Conservation (phyloP, 37 sponge, comb jelly and placozoan species). For the Spongia lamella region DNA sequence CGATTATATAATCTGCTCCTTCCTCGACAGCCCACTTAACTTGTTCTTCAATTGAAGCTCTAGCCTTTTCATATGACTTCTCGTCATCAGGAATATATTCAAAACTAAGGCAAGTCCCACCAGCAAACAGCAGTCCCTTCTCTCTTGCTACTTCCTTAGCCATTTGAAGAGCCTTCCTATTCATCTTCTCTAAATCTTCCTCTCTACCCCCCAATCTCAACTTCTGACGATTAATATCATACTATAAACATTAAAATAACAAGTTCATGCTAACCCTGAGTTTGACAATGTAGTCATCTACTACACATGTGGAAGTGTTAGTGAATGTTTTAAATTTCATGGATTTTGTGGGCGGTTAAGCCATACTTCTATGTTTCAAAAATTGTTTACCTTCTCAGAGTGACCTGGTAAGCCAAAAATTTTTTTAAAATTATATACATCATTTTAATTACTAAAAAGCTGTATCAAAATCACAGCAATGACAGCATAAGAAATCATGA, state of each 20-base stretch:
- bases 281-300: too few species aligned
- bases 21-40: slow-evolving; percentile 56
- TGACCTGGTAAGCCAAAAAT: too few species aligned
- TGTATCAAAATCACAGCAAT: too few species aligned
- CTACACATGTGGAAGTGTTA: too few species aligned
- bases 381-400: too few species aligned
- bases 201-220: slow-evolving; percentile 43
- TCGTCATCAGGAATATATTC: neutral
- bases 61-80: slow-evolving; percentile 10
- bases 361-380: too few species aligned
- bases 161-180: slow-evolving; percentile 44
- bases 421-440: too few species aligned
- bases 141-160: slow-evolving; percentile 58
- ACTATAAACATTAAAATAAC: slow-evolving; percentile 36
- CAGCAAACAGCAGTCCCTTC: slow-evolving; percentile 49
- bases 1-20: slow-evolving; percentile 12
- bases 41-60: slow-evolving; percentile 46
- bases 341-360: too few species aligned
- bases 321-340: too few species aligned
- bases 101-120: slow-evolving; percentile 15
- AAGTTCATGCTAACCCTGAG: too few species aligned
- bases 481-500: too few species aligned
- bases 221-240: slow-evolving; percentile 45
- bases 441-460: too few species aligned
- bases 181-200: slow-evolving; percentile 57